These are phyloP conservation scores for Globia sparganii DNA, from an alignment of 2,888 invertebrate species.

Conservation along the genomic window DNA sequence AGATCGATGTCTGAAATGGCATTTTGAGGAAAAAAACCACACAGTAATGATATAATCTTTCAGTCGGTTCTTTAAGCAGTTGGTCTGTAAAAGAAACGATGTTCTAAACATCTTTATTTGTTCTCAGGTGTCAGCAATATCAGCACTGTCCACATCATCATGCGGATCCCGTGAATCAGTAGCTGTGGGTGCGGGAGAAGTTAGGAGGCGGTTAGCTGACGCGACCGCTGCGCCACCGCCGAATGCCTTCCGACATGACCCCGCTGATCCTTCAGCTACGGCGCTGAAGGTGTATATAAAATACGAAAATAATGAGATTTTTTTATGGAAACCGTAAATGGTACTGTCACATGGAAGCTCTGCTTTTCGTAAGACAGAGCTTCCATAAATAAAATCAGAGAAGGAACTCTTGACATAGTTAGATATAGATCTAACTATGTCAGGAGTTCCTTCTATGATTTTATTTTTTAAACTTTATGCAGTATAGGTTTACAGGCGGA, in stretches of 20 bases:
- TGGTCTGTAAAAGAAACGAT: neutral
- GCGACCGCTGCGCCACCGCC: conserved; percentile 90
- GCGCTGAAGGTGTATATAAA: conserved; percentile 93
- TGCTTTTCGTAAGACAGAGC: no score
- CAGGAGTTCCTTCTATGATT: neutral
- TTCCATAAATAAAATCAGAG: no score
- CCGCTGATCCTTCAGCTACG: conserved; percentile 99
- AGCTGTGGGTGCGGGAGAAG: conserved; percentile 96
- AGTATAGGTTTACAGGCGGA: neutral
- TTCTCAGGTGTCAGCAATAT: conserved; percentile 79
- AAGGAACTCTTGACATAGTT: no score
- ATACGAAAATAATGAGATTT: no score
- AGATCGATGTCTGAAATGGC: no score
- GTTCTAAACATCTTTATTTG: neutral
- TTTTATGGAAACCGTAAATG: neutral
- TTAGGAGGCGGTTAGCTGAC: conserved; percentile 95
- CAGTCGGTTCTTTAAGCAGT: neutral
- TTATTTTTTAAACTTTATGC: neutral
- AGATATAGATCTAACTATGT: neutral
- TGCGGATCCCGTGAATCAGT: conserved; percentile 91
- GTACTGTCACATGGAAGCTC: neutral
- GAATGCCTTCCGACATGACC: conserved; percentile 96
- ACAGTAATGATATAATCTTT: no score
- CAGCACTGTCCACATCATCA: conserved; percentile 83
- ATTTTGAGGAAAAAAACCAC: no score